Evolutionary conservation across 2,113 vertebrate species (phyloP).

Genomic region (Strigops habroptila): DNA sequence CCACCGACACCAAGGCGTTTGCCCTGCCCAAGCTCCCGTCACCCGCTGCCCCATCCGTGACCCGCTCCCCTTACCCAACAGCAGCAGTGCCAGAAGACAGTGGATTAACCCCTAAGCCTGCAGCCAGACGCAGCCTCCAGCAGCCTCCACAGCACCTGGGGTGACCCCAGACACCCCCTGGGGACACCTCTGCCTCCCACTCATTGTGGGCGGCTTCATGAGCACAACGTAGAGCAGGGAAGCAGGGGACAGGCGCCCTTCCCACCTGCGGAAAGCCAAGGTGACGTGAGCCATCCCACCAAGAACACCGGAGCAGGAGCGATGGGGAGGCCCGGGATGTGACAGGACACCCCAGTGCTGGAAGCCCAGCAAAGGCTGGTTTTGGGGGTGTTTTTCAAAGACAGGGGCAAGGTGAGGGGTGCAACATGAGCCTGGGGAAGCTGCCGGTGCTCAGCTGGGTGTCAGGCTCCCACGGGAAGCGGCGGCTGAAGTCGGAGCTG

Average conservation of each 20-base stretch:
- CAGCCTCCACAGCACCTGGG: accelerated
- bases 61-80: not conserved
- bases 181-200: not conserved
- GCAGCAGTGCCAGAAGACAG: not conserved
- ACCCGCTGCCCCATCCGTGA: not conserved
- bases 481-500: constrained; percentile 82
- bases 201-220: not conserved
- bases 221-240: not conserved
- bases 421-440: constrained; percentile 88
- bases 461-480: constrained; percentile 83
- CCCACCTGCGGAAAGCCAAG: not conserved
- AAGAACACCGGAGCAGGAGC: not conserved
- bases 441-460: constrained; percentile 85
- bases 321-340: constrained; percentile 21
- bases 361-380: not conserved
- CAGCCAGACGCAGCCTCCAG: not conserved
- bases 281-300: not conserved
- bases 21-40: not conserved
- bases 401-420: not conserved
- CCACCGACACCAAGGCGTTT: not conserved
- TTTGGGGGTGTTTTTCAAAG: not conserved
- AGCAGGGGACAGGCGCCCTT: not conserved
- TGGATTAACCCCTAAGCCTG: not conserved
- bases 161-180: not conserved
- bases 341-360: not conserved